Evolutionary conservation across 1,140 invertebrate species (phyloP), one percentile per base, ranked within the genome.

Genomic region (Aethina tumida): DNA sequence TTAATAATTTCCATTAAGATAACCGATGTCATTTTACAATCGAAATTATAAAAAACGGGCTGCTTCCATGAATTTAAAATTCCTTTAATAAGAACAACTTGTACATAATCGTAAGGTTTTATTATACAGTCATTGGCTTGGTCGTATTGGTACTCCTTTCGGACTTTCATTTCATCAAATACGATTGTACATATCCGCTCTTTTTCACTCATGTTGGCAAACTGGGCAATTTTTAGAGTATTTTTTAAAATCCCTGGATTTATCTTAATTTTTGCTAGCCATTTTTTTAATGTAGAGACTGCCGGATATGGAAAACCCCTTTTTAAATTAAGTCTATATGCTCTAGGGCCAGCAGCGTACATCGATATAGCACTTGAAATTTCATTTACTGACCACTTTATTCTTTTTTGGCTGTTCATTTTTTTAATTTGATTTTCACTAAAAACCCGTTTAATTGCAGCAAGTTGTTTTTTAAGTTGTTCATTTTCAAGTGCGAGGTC

Each of bases 11-110:
- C 31, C 15, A 41, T 33, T 36, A 39, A 21, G 6, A 19, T 30
- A 1, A 9, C 1, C 2, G 14, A 26, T 41, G 41, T 58, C 39
- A 63, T 49, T 12, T 32, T 5, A 6, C n/a, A 34, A 27, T 61
- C 51, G 50, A 50, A 63, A 29, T 49, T 33, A 39, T 45, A 55
- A 29, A 49, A 60, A 4, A 62, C 34, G 0, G 52, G 50, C 40
- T 62, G 55, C 30, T 60, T 60, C 59, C 59, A 63, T 2, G 45
- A 50, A n/a, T 19, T 17, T 32, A 43, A 40, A 5, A 64, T 29
- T 1, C 38, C 35, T 34, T 35, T 24, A 12, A 5, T 15, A n/a
- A 53, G 36, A 8, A 41, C 36, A 15, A 35, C 35, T 27, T 44
- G 29, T 10, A 39, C 39, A 28, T 41, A 41, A 26, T 6, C 13